Conservation (phyloP, 2,888 invertebrate species). For the Carpatolechia fugitivella region DNA sequence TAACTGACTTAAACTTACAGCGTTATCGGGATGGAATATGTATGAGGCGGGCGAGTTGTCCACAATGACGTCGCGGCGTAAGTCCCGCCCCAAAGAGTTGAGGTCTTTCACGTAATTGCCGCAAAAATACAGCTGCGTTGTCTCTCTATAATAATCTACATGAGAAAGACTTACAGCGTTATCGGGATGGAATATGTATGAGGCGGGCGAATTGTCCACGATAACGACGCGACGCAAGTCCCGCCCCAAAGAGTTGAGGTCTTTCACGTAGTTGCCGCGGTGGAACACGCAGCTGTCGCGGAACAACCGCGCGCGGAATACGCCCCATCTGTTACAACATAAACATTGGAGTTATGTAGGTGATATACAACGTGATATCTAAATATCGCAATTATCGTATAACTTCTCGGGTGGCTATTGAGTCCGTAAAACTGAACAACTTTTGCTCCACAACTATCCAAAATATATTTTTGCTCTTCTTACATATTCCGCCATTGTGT, state of each 20-base stretch:
- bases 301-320: constrained; percentile 97
- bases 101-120: constrained; percentile 99
- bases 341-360: no score
- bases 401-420: no score
- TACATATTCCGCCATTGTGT: no score
- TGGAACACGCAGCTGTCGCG: constrained; percentile 99
- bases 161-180: constrained; percentile 91
- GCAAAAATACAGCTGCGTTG: no score
- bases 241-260: constrained; percentile 97
- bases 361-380: no score
- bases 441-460: no score
- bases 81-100: constrained; percentile 96
- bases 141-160: no score
- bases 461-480: no score
- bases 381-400: no score
- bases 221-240: constrained; percentile 98
- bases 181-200: constrained; percentile 99
- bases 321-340: constrained; percentile 89
- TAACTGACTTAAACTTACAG: constrained; percentile 86
- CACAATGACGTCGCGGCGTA: constrained; percentile 97
- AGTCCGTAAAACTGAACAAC: no score
- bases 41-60: constrained; percentile 99
- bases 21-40: constrained; percentile 99
- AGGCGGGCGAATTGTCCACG: constrained; percentile 99
- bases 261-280: constrained; percentile 99